Conservation (phyloP, 1,140 invertebrate species). For the Drosophila tani region DNA sequence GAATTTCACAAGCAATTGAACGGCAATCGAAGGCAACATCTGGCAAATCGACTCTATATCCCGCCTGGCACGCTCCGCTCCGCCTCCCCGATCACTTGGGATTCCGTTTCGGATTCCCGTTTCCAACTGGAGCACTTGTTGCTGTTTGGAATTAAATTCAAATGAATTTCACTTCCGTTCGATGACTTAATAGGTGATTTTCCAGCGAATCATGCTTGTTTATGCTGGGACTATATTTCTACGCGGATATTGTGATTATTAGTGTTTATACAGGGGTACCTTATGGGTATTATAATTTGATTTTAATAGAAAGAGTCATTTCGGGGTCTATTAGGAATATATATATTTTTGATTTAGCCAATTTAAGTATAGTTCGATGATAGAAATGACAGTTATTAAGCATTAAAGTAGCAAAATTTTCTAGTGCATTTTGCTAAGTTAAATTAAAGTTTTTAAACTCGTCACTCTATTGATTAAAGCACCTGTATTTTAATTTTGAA, state of each 20-base stretch:
- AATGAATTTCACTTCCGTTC: conserved; percentile 26
- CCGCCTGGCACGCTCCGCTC: conserved; percentile 16
- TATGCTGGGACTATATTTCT: neutral
- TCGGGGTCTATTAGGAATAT: too few relatives aligned
- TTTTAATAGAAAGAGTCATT: too few relatives aligned
- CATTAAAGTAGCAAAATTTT: too few relatives aligned
- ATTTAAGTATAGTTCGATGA: neutral
- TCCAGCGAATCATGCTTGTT: neutral
- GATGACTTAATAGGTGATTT: conserved; percentile 6
- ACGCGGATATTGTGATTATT: neutral
- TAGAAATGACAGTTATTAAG: neutral
- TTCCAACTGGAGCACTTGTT: conserved; percentile 32
- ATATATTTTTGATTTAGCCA: neutral
- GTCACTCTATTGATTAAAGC: too few relatives aligned
- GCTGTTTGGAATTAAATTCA: conserved; percentile 14
- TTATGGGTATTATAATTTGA: neutral
- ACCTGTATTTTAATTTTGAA: too few relatives aligned
- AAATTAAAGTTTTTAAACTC: too few relatives aligned
- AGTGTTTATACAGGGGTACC: neutral
- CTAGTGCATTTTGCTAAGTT: too few relatives aligned
- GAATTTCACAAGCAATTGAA: conserved; percentile 61
- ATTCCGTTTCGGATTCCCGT: conserved; percentile 11
- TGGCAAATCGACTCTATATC: conserved; percentile 13
- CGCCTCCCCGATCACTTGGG: neutral
- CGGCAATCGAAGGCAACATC: conserved; percentile 42